Base-by-base conservation (phyloP, 37 sponge, comb jelly and placozoan genomes). In the Mnemiopsis leidyi region DNA sequence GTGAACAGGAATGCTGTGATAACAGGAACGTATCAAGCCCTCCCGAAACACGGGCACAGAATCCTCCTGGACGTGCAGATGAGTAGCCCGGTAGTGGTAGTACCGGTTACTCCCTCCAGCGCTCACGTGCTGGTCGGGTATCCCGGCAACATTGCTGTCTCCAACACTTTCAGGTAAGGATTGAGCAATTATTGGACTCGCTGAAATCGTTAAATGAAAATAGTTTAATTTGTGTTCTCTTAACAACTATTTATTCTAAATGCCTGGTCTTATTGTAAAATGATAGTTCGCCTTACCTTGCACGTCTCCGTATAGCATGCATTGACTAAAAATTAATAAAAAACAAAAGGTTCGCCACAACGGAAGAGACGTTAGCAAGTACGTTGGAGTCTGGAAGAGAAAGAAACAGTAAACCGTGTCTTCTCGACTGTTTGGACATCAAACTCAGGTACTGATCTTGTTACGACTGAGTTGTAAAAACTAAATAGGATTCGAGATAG, bases 71-170 rank as follows among this genome's bases (percentile, higher is more conserved):
- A 98, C 61, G 95, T 98, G 26, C 94, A 96, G 31, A 94, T 95
- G n/a, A 94, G 82, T 9, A 95, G 95, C 20, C 96, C 99, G 18
- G 93, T 96, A 48, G 94, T 97, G 28, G 94, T 98, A 82, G 95
- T 98, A 35, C 99, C 99, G 28, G 95, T 95, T 26, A 96, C 95
- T 71, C 95, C 96, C 32, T 93, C 94, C 88, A 96, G 96, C 75
- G 95, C 96, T 32, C 96, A 98, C 37, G 85, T 98, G 35, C 93
- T 97, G 92, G 96, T 96, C 0, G 96, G 96, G 0, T 96, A 97
- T 79, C 95, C 97, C 32, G 97, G 96, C 0, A 94, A 94, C 75
- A 36, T 98, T 69, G 95, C 83, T 16, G 95, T 96, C 85, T 75
- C 94, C 21, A 98, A 98, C 93, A 32, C 92, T 13, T 94, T 94